Evolutionary conservation across 2,888 invertebrate species (phyloP).

Genomic region (Linyphia triangularis): DNA sequence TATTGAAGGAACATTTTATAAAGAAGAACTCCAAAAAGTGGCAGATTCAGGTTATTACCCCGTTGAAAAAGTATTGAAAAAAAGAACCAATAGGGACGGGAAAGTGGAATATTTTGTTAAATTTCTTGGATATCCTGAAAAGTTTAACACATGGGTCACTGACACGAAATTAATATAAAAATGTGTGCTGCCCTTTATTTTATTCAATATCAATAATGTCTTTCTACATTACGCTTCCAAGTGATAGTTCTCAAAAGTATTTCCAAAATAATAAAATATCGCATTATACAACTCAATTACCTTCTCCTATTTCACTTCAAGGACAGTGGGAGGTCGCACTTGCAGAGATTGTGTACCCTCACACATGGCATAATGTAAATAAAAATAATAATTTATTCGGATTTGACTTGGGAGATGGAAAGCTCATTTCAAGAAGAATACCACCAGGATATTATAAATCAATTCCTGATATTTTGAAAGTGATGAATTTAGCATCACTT

Average conservation of each 20-base stretch:
- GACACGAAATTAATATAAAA: slow-evolving; percentile 45
- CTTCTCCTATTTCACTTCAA: slow-evolving; percentile 70
- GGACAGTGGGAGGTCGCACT: slow-evolving; percentile 77
- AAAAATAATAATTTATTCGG: not conserved
- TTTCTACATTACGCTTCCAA: slow-evolving; percentile 76
- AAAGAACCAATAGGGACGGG: not conserved
- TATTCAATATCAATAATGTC: slow-evolving; percentile 15
- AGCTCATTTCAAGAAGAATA: slow-evolving; percentile 5
- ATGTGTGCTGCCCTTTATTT: not conserved
- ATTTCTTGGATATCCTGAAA: slow-evolving; percentile 45
- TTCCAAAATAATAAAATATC: slow-evolving; percentile 77
- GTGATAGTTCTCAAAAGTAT: slow-evolving; percentile 77
- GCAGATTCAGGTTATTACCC: slow-evolving; percentile 29
- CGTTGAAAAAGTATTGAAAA: slow-evolving; percentile 56
- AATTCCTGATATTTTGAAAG: slow-evolving; percentile 19
- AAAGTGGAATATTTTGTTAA: slow-evolving; percentile 50
- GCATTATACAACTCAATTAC: slow-evolving; percentile 77
- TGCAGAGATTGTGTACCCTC: slow-evolving; percentile 76
- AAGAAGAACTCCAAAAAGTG: slow-evolving; percentile 48
- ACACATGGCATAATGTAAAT: slow-evolving; percentile 38
- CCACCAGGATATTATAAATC: slow-evolving; percentile 39
- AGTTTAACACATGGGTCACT: slow-evolving; percentile 43
- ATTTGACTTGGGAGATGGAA: slow-evolving; percentile 10
- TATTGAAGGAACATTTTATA: slow-evolving; percentile 40
- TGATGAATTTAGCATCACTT: not conserved